Evolutionary conservation across 2,797 vertebrate species (phyloP).

Genomic region (Cossypha heuglini): DNA sequence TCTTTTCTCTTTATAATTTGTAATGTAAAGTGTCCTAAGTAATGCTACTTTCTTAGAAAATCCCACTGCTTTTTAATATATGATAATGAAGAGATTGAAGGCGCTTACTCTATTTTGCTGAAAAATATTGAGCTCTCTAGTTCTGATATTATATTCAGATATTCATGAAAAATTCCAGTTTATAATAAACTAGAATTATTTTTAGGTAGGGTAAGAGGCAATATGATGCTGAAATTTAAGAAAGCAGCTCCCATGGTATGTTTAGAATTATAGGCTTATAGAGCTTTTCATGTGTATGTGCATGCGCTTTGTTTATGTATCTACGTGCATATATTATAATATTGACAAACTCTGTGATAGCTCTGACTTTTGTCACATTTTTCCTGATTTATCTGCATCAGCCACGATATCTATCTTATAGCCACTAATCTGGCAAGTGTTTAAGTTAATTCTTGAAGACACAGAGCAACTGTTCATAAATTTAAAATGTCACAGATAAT

Average conservation of each 20-base stretch:
- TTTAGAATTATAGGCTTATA: neutral
- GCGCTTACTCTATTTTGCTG: neutral
- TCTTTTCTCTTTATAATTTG: neutral
- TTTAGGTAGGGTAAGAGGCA: neutral
- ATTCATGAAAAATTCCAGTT: neutral
- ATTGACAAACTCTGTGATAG: neutral
- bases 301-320: neutral
- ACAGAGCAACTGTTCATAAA: conserved; percentile 6
- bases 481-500: neutral
- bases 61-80: neutral
- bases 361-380: neutral
- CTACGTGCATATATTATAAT: neutral
- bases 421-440: neutral
- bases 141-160: neutral
- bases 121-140: neutral
- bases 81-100: neutral
- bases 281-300: neutral
- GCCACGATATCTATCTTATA: neutral
- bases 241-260: neutral
- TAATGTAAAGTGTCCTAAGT: neutral
- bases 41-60: neutral
- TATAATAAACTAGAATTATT: neutral
- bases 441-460: conserved; percentile 6
- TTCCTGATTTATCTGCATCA: neutral
- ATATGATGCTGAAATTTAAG: neutral